Percentiles rank a stretch among this genome's conserved stretches.
phyloP scores from a whole-genome alignment of 2,797 vertebrate genomes.

The Percopsis omiscomaycus region DNA sequence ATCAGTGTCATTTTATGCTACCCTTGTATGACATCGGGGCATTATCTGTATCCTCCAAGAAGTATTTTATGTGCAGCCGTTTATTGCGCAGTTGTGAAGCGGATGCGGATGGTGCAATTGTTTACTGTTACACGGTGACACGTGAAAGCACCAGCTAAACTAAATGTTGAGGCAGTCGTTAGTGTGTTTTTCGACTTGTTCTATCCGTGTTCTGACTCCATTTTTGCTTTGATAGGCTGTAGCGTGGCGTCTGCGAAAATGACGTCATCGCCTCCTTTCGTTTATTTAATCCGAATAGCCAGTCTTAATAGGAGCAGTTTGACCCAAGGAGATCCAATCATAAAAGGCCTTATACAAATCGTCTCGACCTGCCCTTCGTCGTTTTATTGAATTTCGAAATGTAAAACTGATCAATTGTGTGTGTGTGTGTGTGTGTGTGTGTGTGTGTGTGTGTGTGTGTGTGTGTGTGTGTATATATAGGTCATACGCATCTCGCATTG shows the following conservation, averaged over 20 bases:
- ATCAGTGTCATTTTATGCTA: no score
- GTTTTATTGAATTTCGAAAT: neutral
- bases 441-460: neutral
- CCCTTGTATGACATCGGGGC: no score
- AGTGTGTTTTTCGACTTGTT: neutral
- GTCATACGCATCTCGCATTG: neutral
- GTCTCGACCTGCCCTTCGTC: fast-evolving
- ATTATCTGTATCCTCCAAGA: no score
- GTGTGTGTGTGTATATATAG: neutral
- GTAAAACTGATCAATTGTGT: neutral
- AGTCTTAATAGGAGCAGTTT: neutral
- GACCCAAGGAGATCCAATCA: neutral
- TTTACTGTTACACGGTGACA: no score
- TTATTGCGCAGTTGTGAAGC: slow-evolving; percentile 1
- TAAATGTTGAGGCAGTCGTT: no score
- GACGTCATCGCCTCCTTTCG: slow-evolving; percentile 5
- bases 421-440: neutral
- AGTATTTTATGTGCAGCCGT: neutral
- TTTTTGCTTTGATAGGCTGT: slow-evolving; percentile 17
- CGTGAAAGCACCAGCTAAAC: no score
- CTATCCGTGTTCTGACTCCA: slow-evolving; percentile 24
- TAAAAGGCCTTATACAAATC: neutral
- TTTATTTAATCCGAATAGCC: neutral
- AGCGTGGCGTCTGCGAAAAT: slow-evolving; percentile 16
- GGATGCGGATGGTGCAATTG: no score